Evolutionary conservation across 2,888 invertebrate species (phyloP), one percentile per base, ranked within the genome.

Genomic region (Eupithecia pulchellata): DNA sequence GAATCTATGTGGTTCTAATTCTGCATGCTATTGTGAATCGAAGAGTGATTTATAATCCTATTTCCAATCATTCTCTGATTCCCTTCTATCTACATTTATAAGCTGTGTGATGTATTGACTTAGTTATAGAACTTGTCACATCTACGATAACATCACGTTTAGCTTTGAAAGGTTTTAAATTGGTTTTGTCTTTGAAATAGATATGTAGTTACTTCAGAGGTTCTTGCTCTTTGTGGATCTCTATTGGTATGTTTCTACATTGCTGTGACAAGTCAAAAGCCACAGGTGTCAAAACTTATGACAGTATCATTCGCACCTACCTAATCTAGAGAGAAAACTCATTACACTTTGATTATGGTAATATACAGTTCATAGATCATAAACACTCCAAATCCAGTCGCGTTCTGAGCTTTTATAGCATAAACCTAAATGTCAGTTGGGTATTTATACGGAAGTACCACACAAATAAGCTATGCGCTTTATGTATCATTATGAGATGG

Each of bases 401-500:
- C 57, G 29, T 57, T 42, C 68, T 62, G 17, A 58, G 42, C 58
- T 63, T n/a, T 71, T 66, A 66, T 47, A 32, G 60, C 58, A 47
- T 60, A 65, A 52, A 64, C 64, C n/a, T 65, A 52, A 61, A 69
- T 69, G 61, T 64, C 36, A 55, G 66, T 75, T 68, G 30, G 68
- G 64, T 68, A 68, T 68, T 77, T 74, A 36, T 20, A 20, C 66
- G 57, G 64, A 61, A 68, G 69, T 29, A 68, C 60, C 70, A 30
- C 73, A 72, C 75, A 69, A 74, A 78, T 74, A 75, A 77, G 75
- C 77, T 72, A 70, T 75, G 47, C 66, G 34, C 55, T 77, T 78
- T 71, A 77, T 74, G 55, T 71, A 68, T 65, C 72, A 74, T 78
- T 75, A 75, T 66, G 65, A 63, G 71, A 76, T 74, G 76, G 69